A percentile compares a stretch with the other conserved stretches of the same genome.
phyloP scores from a whole-genome alignment of 2,113 vertebrate species.

The Galbula dea region DNA sequence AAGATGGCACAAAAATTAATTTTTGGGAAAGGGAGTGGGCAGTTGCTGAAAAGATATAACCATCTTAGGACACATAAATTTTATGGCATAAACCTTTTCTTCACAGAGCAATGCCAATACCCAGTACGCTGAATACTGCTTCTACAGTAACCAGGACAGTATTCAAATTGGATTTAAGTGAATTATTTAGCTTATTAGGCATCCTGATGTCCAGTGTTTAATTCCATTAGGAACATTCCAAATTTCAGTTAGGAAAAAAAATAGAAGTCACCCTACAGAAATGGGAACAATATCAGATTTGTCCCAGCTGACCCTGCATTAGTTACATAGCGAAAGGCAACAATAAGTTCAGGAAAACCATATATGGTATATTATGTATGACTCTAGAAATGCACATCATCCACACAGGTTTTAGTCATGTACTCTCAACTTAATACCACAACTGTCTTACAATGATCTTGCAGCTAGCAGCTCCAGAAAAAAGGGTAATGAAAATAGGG shows the following conservation, averaged over 20 bases:
- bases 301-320: background rate
- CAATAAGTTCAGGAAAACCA: background rate
- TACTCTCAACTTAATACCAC: background rate
- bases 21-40: background rate
- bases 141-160: background rate
- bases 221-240: background rate
- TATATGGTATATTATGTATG: background rate
- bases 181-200: constrained; percentile 12
- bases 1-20: background rate
- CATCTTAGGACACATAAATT: background rate
- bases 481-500: background rate
- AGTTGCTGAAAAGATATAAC: background rate
- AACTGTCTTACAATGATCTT: background rate
- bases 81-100: background rate
- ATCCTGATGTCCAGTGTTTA: background rate
- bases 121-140: background rate
- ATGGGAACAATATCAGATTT: background rate
- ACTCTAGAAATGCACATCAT: background rate
- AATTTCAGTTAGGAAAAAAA: background rate
- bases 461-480: background rate
- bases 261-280: background rate
- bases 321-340: background rate
- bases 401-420: background rate
- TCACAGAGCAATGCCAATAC: background rate
- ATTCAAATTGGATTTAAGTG: constrained; percentile 19